Evolutionary conservation across 2,113 vertebrate species (phyloP).

Genomic region (Trochalopteron elliotii): DNA sequence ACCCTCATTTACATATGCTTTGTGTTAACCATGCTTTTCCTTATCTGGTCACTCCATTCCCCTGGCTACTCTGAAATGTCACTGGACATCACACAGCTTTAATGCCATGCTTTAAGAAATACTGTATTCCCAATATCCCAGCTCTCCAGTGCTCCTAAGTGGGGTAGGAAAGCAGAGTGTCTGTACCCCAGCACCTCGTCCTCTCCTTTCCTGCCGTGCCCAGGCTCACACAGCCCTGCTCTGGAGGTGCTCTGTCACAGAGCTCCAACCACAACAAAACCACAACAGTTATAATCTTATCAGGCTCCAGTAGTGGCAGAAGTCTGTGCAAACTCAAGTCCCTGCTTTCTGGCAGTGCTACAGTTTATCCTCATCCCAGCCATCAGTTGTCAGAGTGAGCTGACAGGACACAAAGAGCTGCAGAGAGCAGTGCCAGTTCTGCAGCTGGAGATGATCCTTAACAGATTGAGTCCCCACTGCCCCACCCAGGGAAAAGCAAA

Average conservation of each 20-base stretch:
- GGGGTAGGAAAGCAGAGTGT: not conserved
- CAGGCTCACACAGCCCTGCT: not conserved
- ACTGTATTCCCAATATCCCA: not conserved
- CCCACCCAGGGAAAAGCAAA: not conserved
- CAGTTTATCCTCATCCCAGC: not conserved
- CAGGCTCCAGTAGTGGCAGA: not conserved
- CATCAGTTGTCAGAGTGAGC: not conserved
- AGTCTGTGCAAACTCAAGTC: not conserved
- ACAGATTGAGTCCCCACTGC: not conserved
- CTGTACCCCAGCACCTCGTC: not conserved
- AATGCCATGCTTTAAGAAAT: not conserved
- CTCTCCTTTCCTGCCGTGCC: accelerated
- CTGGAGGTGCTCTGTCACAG: not conserved
- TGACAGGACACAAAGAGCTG: not conserved
- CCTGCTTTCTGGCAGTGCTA: constrained; percentile 22
- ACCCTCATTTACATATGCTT: not conserved
- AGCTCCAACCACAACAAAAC: not conserved
- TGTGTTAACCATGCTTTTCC: not conserved
- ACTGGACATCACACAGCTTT: not conserved
- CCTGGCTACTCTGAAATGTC: not conserved
- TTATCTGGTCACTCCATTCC: not conserved
- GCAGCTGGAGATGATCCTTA: not conserved
- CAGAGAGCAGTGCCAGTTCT: not conserved
- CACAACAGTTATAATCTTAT: not conserved
- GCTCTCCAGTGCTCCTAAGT: not conserved